Evolutionary conservation across 2,113 vertebrate genomes (phyloP).

Genomic region (Epinephelus fuscoguttatus): DNA sequence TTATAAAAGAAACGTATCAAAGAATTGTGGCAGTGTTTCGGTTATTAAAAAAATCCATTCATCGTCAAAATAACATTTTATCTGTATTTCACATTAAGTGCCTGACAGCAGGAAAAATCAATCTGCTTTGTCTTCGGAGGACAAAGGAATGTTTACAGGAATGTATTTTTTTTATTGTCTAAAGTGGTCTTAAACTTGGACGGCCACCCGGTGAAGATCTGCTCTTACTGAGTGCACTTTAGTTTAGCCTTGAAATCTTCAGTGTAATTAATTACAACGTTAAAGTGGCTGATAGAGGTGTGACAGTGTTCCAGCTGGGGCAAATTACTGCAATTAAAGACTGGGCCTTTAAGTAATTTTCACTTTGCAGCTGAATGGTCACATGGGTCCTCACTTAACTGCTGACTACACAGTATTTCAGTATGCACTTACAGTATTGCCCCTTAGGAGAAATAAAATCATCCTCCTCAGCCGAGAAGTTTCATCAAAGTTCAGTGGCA

Average conservation of each 20-base stretch:
- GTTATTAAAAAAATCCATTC: too few species aligned
- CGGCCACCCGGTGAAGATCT: too few species aligned
- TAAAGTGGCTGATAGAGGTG: conserved; percentile 24
- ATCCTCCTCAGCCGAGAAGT: conserved; percentile 49
- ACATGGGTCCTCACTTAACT: conserved; percentile 58
- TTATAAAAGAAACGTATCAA: too few species aligned
- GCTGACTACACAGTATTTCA: conserved; percentile 68
- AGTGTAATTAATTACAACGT: conserved; percentile 36
- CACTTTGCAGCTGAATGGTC: conserved; percentile 56
- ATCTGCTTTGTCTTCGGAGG: too few species aligned
- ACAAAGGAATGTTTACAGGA: too few species aligned
- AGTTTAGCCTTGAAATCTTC: conserved; percentile 3
- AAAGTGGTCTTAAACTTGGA: too few species aligned
- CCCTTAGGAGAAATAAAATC: conserved; percentile 64
- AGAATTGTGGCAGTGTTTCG: too few species aligned
- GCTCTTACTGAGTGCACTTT: too few species aligned
- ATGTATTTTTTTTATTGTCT: too few species aligned
- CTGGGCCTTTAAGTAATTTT: conserved; percentile 62
- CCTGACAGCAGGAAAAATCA: too few species aligned
- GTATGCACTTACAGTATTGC: conserved; percentile 31
- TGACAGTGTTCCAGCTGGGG: conserved; percentile 25
- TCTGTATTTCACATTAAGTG: too few species aligned
- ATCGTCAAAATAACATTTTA: too few species aligned
- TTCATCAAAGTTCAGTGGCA: conserved; percentile 69
- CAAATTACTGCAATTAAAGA: conserved; percentile 55